Evolutionary conservation across 2,888 invertebrate genomes (phyloP).

Genomic region (Hirtodrosophila confusa): DNA sequence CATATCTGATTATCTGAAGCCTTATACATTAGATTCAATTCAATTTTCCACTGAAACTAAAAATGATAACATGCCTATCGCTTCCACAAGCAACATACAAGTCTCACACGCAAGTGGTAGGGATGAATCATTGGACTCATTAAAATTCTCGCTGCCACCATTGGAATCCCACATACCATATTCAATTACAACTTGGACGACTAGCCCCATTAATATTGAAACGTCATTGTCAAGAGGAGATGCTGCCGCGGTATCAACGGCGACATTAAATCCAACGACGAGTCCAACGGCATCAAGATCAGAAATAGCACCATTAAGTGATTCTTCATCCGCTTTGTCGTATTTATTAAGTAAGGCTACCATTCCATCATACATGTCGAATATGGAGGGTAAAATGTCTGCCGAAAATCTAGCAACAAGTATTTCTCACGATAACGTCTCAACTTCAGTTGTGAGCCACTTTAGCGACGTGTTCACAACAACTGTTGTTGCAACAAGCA

Average conservation of each 20-base stretch:
- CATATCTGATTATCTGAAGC: conserved; percentile 67
- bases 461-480: conserved; percentile 56
- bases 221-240: conserved; percentile 14
- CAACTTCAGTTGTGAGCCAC: conserved; percentile 31
- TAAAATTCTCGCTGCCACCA: conserved; percentile 19
- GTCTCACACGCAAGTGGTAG: conserved; percentile 6
- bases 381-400: conserved; percentile 9
- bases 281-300: conserved; percentile 18
- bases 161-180: conserved; percentile 30
- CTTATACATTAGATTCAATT: conserved; percentile 58
- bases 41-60: conserved; percentile 17
- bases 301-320: conserved; percentile 22
- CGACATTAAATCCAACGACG: conserved; percentile 15
- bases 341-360: conserved; percentile 18
- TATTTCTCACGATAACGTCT: conserved; percentile 45
- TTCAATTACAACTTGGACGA: conserved; percentile 25
- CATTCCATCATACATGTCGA: conserved; percentile 17
- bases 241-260: conserved; percentile 13
- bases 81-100: conserved; percentile 7
- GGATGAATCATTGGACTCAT: conserved; percentile 10
- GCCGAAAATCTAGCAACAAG: conserved; percentile 17
- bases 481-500: conserved; percentile 39
- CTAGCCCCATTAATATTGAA: conserved; percentile 31
- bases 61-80: conserved; percentile 6
- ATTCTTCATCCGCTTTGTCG: conserved; percentile 23